A percentile compares a stretch with the other conserved stretches of the same genome.
These are phyloP conservation scores for Lacanobia oleracea DNA, from an alignment of 2,888 invertebrate species.

Conservation along the genomic window DNA sequence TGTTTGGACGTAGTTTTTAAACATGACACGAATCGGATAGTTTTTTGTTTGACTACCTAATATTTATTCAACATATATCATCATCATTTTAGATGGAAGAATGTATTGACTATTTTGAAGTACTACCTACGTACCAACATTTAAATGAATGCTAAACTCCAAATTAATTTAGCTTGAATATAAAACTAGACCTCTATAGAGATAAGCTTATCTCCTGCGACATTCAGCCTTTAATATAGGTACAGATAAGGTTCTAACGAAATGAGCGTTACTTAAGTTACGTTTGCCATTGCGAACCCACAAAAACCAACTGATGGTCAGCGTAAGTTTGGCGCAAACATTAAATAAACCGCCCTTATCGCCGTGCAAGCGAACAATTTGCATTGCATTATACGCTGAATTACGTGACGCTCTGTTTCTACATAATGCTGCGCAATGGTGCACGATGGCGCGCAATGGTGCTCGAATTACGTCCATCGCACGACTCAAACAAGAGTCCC, in stretches of 20 bases:
- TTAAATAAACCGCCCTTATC: slow-evolving; percentile 55
- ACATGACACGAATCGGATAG: slow-evolving; percentile 1
- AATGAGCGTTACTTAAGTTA: slow-evolving; percentile 25
- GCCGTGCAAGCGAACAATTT: slow-evolving; percentile 56
- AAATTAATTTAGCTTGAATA: not conserved
- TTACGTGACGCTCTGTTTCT: slow-evolving; percentile 47
- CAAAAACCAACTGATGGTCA: slow-evolving; percentile 53
- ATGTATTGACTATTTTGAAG: not conserved
- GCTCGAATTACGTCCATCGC: slow-evolving; percentile 34
- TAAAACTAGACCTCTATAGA: not conserved
- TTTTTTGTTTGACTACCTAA: not conserved
- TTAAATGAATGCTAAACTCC: not conserved
- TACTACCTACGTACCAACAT: not conserved
- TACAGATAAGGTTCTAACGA: slow-evolving; percentile 6
- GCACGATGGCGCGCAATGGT: slow-evolving; percentile 30
- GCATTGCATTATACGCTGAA: slow-evolving; percentile 55
- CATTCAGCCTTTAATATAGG: not conserved
- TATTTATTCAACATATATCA: not conserved
- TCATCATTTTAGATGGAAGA: not conserved
- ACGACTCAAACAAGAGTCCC: slow-evolving; percentile 25
- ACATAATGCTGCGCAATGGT: slow-evolving; percentile 40
- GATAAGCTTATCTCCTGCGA: not conserved
- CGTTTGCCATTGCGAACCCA: slow-evolving; percentile 26
- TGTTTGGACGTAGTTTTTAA: slow-evolving; percentile 25
- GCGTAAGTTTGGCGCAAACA: slow-evolving; percentile 54